Percentiles rank a stretch among this genome's conserved stretches.
phyloP scores from a whole-genome alignment of 2,888 invertebrate genomes.

The Pollenia amentaria region DNA sequence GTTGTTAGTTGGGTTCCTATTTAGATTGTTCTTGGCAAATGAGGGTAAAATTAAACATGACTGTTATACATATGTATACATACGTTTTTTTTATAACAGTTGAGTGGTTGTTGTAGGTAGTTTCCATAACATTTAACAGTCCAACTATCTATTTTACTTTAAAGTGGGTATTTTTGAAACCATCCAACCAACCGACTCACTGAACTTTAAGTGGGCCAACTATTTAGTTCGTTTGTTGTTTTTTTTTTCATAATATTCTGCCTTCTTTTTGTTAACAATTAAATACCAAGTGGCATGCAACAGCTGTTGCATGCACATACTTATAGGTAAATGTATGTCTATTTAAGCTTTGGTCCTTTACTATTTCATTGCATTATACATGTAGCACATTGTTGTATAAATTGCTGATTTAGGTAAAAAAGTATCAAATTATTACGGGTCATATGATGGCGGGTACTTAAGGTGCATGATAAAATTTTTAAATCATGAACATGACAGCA shows the following conservation, averaged over 20 bases:
- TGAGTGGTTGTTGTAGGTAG: neutral
- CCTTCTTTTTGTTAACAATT: slow-evolving; percentile 48
- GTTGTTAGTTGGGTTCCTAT: neutral
- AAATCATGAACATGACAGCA: slow-evolving; percentile 28
- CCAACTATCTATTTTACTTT: neutral
- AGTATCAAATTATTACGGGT: slow-evolving; percentile 29
- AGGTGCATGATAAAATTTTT: slow-evolving; percentile 32
- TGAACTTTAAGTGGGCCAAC: slow-evolving; percentile 68
- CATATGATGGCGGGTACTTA: slow-evolving; percentile 24
- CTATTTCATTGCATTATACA: neutral
- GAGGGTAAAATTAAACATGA: slow-evolving; percentile 60
- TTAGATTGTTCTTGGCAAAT: slow-evolving; percentile 53
- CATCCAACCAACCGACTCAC: slow-evolving; percentile 21
- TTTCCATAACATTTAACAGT: slow-evolving; percentile 25
- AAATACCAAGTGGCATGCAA: slow-evolving; percentile 66
- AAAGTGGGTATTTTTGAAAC: slow-evolving; percentile 21
- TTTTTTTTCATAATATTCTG: neutral
- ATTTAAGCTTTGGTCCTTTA: neutral
- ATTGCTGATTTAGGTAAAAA: slow-evolving; percentile 28
- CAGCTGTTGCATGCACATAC: slow-evolving; percentile 42
- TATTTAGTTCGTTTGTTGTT: slow-evolving; percentile 16
- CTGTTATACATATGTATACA: slow-evolving; percentile 5
- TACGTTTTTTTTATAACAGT: neutral
- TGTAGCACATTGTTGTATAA: neutral
- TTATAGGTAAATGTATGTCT: neutral